Conservation (phyloP, 2,797 vertebrate species). For the Halcyon badia region DNA sequence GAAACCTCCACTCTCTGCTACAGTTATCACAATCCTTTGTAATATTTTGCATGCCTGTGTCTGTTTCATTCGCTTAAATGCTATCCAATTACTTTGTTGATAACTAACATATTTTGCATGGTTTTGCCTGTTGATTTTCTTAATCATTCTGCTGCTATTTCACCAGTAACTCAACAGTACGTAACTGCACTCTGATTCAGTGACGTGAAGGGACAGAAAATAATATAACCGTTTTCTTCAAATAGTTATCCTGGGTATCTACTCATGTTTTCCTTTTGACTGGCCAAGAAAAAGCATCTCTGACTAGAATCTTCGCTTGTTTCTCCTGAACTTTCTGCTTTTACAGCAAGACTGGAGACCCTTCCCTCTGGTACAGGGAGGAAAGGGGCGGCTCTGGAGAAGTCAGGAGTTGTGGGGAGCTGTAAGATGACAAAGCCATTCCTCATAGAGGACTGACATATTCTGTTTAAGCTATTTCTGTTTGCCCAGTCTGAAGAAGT, state of each 20-base stretch:
- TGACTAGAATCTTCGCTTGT: background rate
- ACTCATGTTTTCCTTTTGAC: background rate
- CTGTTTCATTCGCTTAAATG: background rate
- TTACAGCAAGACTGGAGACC: background rate
- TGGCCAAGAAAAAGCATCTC: constrained; percentile 13
- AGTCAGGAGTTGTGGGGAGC: background rate
- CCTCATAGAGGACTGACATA: background rate
- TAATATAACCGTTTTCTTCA: background rate
- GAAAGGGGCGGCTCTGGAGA: background rate
- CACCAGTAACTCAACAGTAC: constrained; percentile 8
- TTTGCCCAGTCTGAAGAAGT: background rate
- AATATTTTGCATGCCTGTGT: constrained; percentile 46
- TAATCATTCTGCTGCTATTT: constrained; percentile 17
- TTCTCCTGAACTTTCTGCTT: background rate
- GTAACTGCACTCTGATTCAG: background rate
- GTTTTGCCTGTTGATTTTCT: constrained; percentile 35
- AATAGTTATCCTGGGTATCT: background rate
- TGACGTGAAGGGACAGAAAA: constrained; percentile 18
- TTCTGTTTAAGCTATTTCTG: constrained; percentile 5
- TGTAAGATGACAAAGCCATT: background rate
- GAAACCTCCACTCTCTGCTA: constrained; percentile 16
- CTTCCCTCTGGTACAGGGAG: background rate
- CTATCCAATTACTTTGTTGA: constrained; percentile 47
- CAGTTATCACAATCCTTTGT: constrained; percentile 33
- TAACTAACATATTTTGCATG: constrained; percentile 43